phyloP scores from a whole-genome alignment of 2,888 invertebrate genomes.

The Agrenia bidenticulata region DNA sequence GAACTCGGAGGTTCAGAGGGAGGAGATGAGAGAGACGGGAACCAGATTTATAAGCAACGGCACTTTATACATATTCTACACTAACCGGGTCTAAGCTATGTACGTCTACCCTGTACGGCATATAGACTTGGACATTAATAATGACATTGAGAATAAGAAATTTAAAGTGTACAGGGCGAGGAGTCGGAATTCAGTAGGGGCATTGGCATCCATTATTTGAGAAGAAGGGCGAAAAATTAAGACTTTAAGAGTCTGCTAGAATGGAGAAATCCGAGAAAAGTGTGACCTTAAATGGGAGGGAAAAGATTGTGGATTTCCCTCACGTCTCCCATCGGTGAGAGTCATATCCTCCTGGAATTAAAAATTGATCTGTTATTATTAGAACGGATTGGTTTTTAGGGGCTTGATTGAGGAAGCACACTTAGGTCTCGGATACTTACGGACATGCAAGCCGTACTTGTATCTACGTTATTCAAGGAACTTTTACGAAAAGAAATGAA shows the following conservation, averaged over 20 bases:
- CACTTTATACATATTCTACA: no score
- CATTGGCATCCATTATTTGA: not conserved
- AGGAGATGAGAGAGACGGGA: not conserved
- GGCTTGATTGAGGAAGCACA: conserved; percentile 22
- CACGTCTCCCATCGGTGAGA: conserved; percentile 34
- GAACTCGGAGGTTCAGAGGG: not conserved
- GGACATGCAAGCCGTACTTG: no score
- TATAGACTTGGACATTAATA: no score
- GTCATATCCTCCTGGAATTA: conserved; percentile 34
- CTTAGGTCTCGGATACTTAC: no score
- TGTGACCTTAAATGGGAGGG: not conserved
- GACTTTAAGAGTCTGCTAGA: conserved; percentile 12
- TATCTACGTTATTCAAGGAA: no score
- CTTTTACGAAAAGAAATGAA: no score
- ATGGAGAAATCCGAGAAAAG: not conserved
- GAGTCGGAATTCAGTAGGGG: not conserved
- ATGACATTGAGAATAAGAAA: not conserved
- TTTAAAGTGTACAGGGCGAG: not conserved
- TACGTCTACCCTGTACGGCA: no score
- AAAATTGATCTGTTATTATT: conserved; percentile 45
- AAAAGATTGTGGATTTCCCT: conserved; percentile 18
- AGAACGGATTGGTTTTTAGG: conserved; percentile 36
- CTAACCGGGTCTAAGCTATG: not conserved
- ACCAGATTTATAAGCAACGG: no score
- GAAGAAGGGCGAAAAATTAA: conserved; percentile 10